A percentile compares a stretch with the other conserved stretches of the same genome.
Conservation (phyloP, 1,140 invertebrate species). For the Cotesia chilonis region DNA sequence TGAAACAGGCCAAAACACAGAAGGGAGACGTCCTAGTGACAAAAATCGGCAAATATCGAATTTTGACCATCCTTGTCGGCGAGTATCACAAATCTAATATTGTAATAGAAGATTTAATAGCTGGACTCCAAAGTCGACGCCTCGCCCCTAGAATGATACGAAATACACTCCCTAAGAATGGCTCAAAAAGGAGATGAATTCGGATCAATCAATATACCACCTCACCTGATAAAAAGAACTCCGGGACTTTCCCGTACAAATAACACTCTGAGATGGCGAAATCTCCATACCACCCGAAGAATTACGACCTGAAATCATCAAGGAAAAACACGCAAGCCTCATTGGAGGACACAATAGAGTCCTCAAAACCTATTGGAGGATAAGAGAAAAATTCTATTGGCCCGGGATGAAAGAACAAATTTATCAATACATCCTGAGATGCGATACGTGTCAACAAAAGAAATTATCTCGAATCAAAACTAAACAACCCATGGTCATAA, state of each 20-base stretch:
- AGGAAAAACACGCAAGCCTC: constrained; percentile 25
- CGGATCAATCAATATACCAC: too few relatives aligned
- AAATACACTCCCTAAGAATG: too few relatives aligned
- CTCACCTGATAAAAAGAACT: too few relatives aligned
- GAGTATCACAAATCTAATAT: neutral
- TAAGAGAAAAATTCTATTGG: constrained; percentile 19
- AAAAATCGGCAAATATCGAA: neutral
- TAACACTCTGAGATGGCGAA: constrained; percentile 8
- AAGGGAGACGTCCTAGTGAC: neutral
- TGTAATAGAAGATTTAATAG: too few relatives aligned
- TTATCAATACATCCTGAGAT: neutral
- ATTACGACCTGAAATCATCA: constrained; percentile 15
- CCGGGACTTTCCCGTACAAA: too few relatives aligned
- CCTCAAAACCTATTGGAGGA: constrained; percentile 11
- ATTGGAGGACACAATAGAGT: constrained; percentile 29
- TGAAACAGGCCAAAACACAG: neutral
- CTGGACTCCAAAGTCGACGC: too few relatives aligned
- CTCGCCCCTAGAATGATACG: too few relatives aligned
- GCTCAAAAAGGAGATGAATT: too few relatives aligned
- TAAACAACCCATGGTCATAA: constrained; percentile 19
- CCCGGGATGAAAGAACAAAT: neutral
- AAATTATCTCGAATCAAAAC: constrained; percentile 20
- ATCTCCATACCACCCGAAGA: constrained; percentile 16
- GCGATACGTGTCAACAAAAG: neutral
- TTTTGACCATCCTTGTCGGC: neutral